Percentiles rank a stretch among this genome's conserved stretches.
Evolutionary conservation across 2,113 vertebrate species (phyloP).

Genomic region (Scalopus aquaticus): DNA sequence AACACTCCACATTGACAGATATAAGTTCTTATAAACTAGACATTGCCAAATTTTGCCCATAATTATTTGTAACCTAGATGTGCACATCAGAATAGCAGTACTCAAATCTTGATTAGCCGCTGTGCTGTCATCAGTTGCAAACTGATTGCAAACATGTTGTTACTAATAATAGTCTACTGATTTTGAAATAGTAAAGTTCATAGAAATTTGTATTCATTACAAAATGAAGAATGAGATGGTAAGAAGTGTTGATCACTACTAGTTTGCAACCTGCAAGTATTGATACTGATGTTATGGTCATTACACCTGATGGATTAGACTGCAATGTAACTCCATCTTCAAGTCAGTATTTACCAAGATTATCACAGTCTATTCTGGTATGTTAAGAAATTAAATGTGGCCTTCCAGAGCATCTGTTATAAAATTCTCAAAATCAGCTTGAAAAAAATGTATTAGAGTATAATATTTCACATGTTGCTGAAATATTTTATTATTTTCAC

Average conservation of each 20-base stretch:
- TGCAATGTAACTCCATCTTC: background rate
- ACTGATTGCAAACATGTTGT: background rate
- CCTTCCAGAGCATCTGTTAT: background rate
- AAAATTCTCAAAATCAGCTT: background rate
- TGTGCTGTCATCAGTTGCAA: background rate
- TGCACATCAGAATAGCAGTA: background rate
- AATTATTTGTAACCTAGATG: background rate
- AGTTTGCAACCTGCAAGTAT: background rate
- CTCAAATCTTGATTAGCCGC: background rate
- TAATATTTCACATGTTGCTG: background rate
- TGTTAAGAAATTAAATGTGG: background rate
- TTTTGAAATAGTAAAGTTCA: background rate
- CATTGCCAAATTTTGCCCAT: constrained; percentile 3
- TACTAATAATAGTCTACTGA: background rate
- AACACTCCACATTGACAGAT: background rate
- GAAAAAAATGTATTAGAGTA: background rate
- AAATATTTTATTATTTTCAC: background rate
- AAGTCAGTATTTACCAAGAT: background rate
- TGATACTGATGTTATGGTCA: background rate
- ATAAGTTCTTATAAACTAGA: background rate
- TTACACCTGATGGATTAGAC: background rate
- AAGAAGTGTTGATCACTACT: background rate
- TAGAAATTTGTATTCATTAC: background rate
- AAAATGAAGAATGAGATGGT: background rate
- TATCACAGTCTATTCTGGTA: background rate